Evolutionary conservation across 2,888 invertebrate genomes (phyloP), one percentile per base, ranked within the genome.

Genomic region (Nebria salina): DNA sequence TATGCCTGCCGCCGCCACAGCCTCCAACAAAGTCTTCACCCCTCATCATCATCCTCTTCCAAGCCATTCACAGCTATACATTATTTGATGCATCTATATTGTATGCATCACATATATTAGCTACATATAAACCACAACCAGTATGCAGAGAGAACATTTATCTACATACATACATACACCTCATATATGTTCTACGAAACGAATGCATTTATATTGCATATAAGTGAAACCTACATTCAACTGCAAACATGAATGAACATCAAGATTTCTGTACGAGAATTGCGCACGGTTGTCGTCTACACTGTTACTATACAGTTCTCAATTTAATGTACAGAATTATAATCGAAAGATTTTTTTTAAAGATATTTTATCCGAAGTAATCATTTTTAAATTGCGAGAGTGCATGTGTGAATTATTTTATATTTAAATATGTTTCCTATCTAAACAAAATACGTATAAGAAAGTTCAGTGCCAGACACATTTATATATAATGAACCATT

Each of bases 1-100:
- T 13, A 41, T 72, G 64, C 77, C 77, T 34, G 15, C 77, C 70
- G 25, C 70, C 70, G 66, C 66, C 65, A 15, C 66, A 34, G 34
- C 34, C 34, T 34, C 34, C 34, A 34, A 34, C 34, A 34, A 34
- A 4, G 34, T 34, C 34, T 34, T 34, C 34, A 4, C 34, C 34
- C 34, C 34, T 34, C 34, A 54, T 54, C 54, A 54, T 54, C 54
- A 11, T 54, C 54, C 13, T 54, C 54, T 7, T 54, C 54, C 9
- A 8, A 43, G 9, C 43, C 43, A 6, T 8, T 43, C 43, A 20
- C 43, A 43, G 43, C 43, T 13, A 34, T 34, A 54, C 54, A 54
- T 54, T 54, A 54, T 54, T 54, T 54, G 54, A 54, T 54, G 54
- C 54, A 54, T 8, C 54, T 54, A 34, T 34, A 34, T 34, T 54